These are phyloP conservation scores for Pseudanteris insignis DNA, from an alignment of 2,888 invertebrate species.

Conservation along the genomic window DNA sequence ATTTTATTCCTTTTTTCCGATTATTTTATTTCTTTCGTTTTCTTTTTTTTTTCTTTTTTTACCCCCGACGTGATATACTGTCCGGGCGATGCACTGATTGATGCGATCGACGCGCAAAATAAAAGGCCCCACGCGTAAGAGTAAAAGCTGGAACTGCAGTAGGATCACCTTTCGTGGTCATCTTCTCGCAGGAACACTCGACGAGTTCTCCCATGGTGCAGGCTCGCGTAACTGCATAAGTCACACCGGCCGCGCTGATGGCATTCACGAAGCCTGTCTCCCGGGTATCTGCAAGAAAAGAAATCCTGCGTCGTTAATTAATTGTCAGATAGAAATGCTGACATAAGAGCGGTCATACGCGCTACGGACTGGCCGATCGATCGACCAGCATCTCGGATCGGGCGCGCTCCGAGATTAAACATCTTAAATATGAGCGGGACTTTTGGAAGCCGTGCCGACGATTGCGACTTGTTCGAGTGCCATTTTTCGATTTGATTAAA, in stretches of 20 bases:
- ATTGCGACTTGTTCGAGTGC: no score
- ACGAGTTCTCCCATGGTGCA: conserved; percentile 86
- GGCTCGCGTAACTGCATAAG: conserved; percentile 87
- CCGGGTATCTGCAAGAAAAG: conserved; percentile 78
- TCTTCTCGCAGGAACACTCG: conserved; percentile 88
- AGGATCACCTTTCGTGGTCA: conserved; percentile 66
- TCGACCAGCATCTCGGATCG: no score
- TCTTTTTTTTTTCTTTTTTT: conserved; percentile 8
- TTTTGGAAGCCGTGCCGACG: conserved; percentile 12
- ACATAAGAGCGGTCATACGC: conserved; percentile 38
- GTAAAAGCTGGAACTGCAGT: conserved; percentile 36
- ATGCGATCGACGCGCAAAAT: conserved; percentile 26
- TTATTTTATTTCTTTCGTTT: conserved; percentile 4
- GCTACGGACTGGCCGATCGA: conserved; percentile 28
- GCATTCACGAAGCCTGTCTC: conserved; percentile 93
- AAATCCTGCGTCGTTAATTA: conserved; percentile 44
- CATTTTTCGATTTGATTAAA: no score
- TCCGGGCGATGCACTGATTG: conserved; percentile 22
- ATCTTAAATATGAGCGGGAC: conserved; percentile 10
- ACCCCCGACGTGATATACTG: conserved; percentile 11
- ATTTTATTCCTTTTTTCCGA: no score
- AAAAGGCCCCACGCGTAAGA: conserved; percentile 17
- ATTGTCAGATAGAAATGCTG: conserved; percentile 41
- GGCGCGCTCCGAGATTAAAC: conserved; percentile 12
- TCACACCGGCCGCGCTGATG: conserved; percentile 89